Conservation (phyloP, 1,140 invertebrate genomes). For the Bombus cullumanus region DNA sequence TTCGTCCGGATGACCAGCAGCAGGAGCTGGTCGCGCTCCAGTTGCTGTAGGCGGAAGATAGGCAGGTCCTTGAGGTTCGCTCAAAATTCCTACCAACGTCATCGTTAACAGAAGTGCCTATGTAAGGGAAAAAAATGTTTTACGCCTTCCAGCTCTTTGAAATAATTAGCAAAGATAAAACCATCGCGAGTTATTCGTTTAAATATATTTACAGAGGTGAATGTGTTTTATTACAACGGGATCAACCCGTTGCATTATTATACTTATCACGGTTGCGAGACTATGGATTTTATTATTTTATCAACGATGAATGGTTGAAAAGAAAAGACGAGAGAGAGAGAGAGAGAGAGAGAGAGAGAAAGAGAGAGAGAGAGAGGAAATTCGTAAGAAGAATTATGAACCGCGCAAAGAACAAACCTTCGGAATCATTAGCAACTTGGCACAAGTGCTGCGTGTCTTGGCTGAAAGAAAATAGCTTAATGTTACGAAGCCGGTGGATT, state of each 20-base stretch:
- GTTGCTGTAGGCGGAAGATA: conserved; percentile 83
- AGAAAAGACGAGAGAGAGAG: too few relatives aligned
- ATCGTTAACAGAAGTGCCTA: conserved; percentile 75
- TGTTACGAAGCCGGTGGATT: conserved; percentile 61
- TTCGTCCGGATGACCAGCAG: conserved; percentile 77
- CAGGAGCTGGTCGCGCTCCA: conserved; percentile 45
- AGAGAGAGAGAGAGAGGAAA: neutral
- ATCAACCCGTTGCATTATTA: too few relatives aligned
- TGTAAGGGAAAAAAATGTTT: conserved; percentile 30
- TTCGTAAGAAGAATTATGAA: neutral
- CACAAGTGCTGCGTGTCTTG: conserved; percentile 55
- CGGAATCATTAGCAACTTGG: conserved; percentile 72
- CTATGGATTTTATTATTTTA: neutral
- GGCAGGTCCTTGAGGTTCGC: conserved; percentile 81
- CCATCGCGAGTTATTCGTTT: neutral
- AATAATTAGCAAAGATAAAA: neutral
- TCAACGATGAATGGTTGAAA: neutral
- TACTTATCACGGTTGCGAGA: neutral
- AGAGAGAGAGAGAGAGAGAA: neutral
- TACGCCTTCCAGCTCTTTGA: neutral
- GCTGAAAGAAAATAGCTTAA: conserved; percentile 73
- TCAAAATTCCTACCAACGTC: conserved; percentile 75
- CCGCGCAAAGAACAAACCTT: conserved; percentile 67
- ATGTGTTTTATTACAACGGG: neutral
- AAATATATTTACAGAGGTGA: neutral